Evolutionary conservation across 2,113 vertebrate genomes (phyloP), one percentile per base, ranked within the genome.

Genomic region (Numida meleagris): DNA sequence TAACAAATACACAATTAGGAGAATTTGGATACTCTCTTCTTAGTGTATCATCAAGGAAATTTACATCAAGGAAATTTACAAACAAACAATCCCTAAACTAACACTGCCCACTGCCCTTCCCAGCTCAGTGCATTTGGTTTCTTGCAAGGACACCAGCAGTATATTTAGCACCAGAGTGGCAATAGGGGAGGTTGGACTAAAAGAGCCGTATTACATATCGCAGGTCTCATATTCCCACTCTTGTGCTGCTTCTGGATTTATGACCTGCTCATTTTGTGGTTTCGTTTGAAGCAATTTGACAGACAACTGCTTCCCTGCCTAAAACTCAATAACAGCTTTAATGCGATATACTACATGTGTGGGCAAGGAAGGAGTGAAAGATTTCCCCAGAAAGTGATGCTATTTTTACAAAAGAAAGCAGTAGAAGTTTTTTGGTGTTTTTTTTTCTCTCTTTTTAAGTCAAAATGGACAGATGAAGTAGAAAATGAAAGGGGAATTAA

Each of bases 81-180:
- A n/a, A n/a, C 0, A 89, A 91, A 63, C 12, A 55, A 62, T 21
- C 8, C 10, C 31, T 57, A 79, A 87, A 38, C 5, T 70, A 51
- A 59, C 1, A 0, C 20, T 77, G 25, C 24, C 29, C 4, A 2
- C 25, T 88, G 34, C 40, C 59, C 51, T 81, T 75, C 40, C 40
- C 72, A 48, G 27, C 19, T 62, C 66, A 63, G 34, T 40, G 33
- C 50, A 14, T 67, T 82, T 80, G 16, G 80, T 86, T 74, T 83
- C 67, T 88, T 67, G 59, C 63, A 92, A 88, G 72, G 45, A 66
- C 12, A 0, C 67, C 63, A 81, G 79, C 50, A 71, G 46, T 71
- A 80, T 80, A 91, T 90, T 89, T 93, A 93, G 67, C 63, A 91
- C n/a, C 31, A 70, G 50, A 6, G 29, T 83, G 42, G 68, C 80